A percentile compares a stretch with the other conserved stretches of the same genome.
phyloP scores from a whole-genome alignment of 2,113 vertebrate species.

The Aspidoscelis tigris region DNA sequence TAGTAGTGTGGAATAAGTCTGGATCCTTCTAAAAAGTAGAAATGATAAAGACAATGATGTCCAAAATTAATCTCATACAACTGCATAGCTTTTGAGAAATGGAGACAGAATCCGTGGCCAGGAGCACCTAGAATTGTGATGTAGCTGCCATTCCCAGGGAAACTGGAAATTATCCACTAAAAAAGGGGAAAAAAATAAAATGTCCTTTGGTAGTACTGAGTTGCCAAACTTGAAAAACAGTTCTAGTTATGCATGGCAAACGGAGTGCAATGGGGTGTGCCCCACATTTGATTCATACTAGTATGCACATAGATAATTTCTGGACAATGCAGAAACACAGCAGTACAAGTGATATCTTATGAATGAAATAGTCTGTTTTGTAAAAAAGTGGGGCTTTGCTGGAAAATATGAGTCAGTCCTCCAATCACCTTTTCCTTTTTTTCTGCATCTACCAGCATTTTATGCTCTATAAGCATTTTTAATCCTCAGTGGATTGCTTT shows the following conservation, averaged over 20 bases:
- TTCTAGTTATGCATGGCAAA: neutral
- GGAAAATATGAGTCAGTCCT: neutral
- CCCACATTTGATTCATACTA: neutral
- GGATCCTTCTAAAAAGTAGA: rapidly evolving
- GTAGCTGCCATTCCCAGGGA: neutral
- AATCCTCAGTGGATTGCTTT: no score
- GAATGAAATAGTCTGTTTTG: neutral
- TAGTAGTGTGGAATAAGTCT: neutral
- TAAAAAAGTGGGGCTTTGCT: no score
- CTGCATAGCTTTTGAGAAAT: neutral
- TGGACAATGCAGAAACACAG: neutral
- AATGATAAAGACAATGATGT: neutral
- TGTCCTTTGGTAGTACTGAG: neutral
- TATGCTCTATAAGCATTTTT: no score
- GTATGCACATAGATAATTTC: rapidly evolving
- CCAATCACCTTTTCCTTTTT: neutral
- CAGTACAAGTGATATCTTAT: neutral
- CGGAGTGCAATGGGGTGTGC: neutral
- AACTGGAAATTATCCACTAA: neutral
- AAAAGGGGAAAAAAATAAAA: neutral
- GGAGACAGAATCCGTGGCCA: neutral
- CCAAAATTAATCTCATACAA: neutral
- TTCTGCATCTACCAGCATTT: no score
- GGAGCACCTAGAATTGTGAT: neutral
- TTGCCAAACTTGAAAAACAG: slow-evolving; percentile 20